These are phyloP conservation scores for Bombus pyrosoma DNA, from an alignment of 1,140 invertebrate species.

Conservation along the genomic window DNA sequence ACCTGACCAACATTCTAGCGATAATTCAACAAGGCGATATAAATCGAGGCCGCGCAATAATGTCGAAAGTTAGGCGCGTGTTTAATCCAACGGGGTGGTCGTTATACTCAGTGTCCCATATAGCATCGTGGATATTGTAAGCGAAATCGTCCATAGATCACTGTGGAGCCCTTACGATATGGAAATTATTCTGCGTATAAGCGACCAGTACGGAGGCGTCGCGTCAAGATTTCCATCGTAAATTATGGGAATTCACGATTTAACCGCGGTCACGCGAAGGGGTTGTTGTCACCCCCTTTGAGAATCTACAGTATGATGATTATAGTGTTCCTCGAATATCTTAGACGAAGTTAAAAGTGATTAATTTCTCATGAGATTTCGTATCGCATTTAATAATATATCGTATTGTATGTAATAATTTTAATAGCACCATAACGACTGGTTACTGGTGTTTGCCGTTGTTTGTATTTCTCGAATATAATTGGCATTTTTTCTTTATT, in stretches of 20 bases:
- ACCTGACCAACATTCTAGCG: not conserved
- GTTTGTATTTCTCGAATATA: no score
- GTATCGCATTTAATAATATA: not conserved
- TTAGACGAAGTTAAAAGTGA: not conserved
- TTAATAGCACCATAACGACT: no score
- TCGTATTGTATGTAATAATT: not conserved
- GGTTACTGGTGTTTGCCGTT: no score
- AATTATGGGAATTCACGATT: slow-evolving; percentile 77
- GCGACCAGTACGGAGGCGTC: slow-evolving; percentile 45
- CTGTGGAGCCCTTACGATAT: slow-evolving; percentile 73
- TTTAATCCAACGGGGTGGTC: slow-evolving; percentile 53
- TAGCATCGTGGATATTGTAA: slow-evolving; percentile 68
- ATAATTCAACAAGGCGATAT: slow-evolving; percentile 10
- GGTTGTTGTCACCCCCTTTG: slow-evolving; percentile 6
- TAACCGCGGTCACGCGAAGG: slow-evolving; percentile 51
- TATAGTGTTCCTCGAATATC: no score
- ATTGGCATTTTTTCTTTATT: no score
- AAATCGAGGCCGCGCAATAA: slow-evolving; percentile 38
- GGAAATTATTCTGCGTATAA: slow-evolving; percentile 76
- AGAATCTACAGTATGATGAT: not conserved
- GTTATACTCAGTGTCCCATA: slow-evolving; percentile 62
- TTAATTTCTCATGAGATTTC: not conserved
- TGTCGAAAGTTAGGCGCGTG: slow-evolving; percentile 33
- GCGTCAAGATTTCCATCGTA: slow-evolving; percentile 73
- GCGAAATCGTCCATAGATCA: slow-evolving; percentile 75